Evolutionary conservation across 2,888 invertebrate species (phyloP), one percentile per base, ranked within the genome.

Genomic region (Dusona sp.): DNA sequence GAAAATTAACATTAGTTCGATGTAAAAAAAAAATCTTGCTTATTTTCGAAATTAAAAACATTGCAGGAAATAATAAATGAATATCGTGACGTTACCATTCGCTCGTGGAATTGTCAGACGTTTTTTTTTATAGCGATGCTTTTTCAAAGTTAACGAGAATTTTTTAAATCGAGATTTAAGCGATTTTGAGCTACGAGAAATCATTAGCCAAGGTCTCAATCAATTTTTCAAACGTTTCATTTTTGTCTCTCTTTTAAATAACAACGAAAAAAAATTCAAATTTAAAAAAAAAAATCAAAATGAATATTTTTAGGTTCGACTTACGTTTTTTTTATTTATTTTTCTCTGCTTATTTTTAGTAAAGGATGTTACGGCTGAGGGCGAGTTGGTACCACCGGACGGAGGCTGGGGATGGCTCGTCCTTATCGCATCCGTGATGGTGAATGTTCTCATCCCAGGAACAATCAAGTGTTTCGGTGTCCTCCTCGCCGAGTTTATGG

Each of bases 391-490:
- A 65, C 97, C 97, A 75, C 98, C 97, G 0, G 98, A 98, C 93
- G 98, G 98, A 36, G 97, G 97, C 88, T 98, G 97, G 97, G 98
- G 98, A 81, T 98, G 98, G 98, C 95, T 96, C 91, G 96, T 98
- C 79, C 95, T 96, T 90, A 94, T 96, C 92, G 95, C 90, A 73
- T 96, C 98, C 4, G 97, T 98, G 80, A 94, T 98, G 91, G 98
- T 98, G 80, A 98, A 98, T 93, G 96, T 98, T 89, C 95, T 98
- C 33, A 97, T 98, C 54, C 98, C 98, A 7, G 98, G 98, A 57
- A 98, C 97, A 0, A 97, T 98, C 72, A 98, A 98, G 94, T 98
- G 98, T 3, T 98, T 98, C 91, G 98, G 98, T 19, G 98, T 98
- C 0, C 95, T 98, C 0, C 96, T 98, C 91, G 96, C 97, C 57